A percentile compares a stretch with the other conserved stretches of the same genome.
phyloP scores from a whole-genome alignment of 1,140 invertebrate genomes.

The Lysiphlebus fabarum region DNA sequence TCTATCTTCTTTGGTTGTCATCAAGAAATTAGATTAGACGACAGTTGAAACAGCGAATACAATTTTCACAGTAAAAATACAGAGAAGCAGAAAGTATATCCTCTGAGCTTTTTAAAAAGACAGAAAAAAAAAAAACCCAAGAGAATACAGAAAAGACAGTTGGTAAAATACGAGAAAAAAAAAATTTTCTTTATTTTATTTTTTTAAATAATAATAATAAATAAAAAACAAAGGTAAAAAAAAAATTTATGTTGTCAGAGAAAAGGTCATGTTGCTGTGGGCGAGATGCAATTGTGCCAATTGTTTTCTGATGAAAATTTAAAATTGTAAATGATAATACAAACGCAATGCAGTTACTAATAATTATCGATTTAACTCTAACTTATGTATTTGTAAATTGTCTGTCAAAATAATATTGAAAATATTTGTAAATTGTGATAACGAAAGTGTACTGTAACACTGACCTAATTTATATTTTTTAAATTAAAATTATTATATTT shows the following conservation, averaged over 20 bases:
- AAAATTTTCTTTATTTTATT: background rate
- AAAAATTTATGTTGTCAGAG: conserved; percentile 17
- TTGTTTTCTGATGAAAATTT: conserved; percentile 3
- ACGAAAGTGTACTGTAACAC: no score
- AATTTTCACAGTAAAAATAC: conserved; percentile 30
- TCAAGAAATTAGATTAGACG: conserved; percentile 35
- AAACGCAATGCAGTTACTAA: background rate
- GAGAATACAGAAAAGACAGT: background rate
- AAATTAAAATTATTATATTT: no score
- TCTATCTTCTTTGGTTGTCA: conserved; percentile 11
- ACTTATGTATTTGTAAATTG: no score
- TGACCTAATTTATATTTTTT: no score
- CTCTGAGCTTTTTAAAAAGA: background rate
- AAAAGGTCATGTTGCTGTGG: background rate
- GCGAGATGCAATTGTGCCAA: conserved; percentile 5
- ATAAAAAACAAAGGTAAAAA: conserved; percentile 7
- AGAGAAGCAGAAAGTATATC: background rate
- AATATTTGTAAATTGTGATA: no score
- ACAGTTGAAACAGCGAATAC: conserved; percentile 35
- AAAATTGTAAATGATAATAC: conserved; percentile 8
- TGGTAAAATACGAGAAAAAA: background rate
- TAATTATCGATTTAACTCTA: conserved; percentile 11
- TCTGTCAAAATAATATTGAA: no score
- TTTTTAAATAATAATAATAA: background rate
- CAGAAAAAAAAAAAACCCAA: background rate